Conservation (phyloP, 2,113 vertebrate species). For the Greenwoodochromis staneri region DNA sequence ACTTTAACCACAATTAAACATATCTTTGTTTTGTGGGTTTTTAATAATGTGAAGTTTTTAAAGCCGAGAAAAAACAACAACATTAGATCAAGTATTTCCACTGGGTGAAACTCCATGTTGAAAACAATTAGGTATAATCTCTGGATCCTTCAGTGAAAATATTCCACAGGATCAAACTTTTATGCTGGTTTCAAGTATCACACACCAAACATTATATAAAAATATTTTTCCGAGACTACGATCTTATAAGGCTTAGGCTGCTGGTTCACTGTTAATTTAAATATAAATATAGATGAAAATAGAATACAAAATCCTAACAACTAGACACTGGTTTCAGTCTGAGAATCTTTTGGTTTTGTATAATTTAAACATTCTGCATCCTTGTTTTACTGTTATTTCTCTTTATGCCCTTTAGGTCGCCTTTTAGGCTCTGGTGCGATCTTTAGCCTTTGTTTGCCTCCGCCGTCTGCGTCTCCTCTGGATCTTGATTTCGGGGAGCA, state of each 20-base stretch:
- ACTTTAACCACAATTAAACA: neutral
- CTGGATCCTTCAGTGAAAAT: neutral
- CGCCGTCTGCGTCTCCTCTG: neutral
- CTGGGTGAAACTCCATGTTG: neutral
- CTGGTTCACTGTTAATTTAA: neutral
- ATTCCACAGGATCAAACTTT: neutral
- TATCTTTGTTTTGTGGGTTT: neutral
- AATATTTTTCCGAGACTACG: neutral
- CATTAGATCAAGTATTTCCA: conserved; percentile 14
- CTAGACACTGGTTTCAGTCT: neutral
- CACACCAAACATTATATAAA: neutral
- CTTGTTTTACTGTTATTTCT: neutral
- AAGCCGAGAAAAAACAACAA: neutral
- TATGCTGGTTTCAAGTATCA: conserved; percentile 1
- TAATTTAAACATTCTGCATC: neutral
- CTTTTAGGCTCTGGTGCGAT: neutral
- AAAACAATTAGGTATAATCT: neutral
- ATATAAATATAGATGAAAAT: neutral
- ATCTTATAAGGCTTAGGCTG: neutral
- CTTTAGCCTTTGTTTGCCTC: neutral
- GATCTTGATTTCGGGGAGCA: neutral
- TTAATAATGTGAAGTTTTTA: neutral
- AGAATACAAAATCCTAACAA: neutral
- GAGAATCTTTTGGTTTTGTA: neutral
- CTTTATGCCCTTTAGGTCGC: neutral